Evolutionary conservation across 2,797 vertebrate genomes (phyloP), one percentile per base, ranked within the genome.

Genomic region (Phataginus tetradactyla): DNA sequence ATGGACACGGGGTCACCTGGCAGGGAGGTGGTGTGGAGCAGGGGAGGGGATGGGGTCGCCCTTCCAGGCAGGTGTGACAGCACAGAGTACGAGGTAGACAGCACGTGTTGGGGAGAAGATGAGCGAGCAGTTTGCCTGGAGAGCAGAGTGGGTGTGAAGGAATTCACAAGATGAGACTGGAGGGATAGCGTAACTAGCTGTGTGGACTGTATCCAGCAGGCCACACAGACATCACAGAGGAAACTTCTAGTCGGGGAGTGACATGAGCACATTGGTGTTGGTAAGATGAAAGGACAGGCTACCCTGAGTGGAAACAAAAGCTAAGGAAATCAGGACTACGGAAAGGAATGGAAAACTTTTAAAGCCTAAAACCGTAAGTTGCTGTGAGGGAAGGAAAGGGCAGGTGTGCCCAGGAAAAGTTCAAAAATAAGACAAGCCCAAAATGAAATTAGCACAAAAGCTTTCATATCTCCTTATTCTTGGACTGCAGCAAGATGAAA

Each of bases 391-490:
- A 89, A 57, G 32, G 20, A 64, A 86, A 85, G 25, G 4, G 25
- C 0, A 18, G 34, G 14, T 23, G 55, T 55, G 7, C 42, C 63
- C 5, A 32, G 32, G 32, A 81, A 75, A 13, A 66, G 13, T 66
- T 83, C 42, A 78, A 20, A 45, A 77, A 42, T 23, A 83, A 94
- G 23, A 17, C 3, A 3, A 12, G 3, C 77, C 92, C 75, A 72
- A 71, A 86, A 78, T 78, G 25, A 86, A 96, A 72, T 69, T 39
- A 81, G 49, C 39, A 83, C 63, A 78, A 53, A 94, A 66, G 20
- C 1, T 90, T 96, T 87, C 34, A 66, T 61, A 29, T 61, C 64
- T 59, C 37, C 25, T 66, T 23, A 59, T 49, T 66, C 69, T 34
- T 25, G 13, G 63, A 1, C 4, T 27, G 15, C 32, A 81, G 45